Conservation (phyloP, 2,113 vertebrate species). For the Delphinus delphis region DNA sequence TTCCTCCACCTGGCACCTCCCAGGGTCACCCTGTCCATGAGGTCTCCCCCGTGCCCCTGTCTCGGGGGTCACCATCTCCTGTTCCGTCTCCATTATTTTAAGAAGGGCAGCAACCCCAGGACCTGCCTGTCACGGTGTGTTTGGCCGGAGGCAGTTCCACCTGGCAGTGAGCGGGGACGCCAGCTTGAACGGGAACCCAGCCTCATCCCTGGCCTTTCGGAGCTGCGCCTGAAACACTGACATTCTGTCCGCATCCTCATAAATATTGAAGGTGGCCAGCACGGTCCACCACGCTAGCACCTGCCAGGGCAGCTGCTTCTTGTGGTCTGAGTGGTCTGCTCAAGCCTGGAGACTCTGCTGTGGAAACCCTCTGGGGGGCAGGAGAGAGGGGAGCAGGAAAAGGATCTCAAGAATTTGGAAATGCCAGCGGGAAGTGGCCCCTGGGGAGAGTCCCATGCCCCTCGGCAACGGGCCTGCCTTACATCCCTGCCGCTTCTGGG, state of each 20-base stretch:
- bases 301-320: background rate
- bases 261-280: background rate
- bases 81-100: background rate
- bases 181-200: background rate
- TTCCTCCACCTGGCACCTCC: background rate
- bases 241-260: background rate
- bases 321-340: background rate
- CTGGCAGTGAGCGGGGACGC: background rate
- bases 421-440: background rate
- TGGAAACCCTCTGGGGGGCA: background rate
- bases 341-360: background rate
- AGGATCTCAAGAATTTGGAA: background rate
- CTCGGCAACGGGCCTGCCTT: fast-evolving
- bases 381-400: background rate
- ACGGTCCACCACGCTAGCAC: background rate
- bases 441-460: fast-evolving
- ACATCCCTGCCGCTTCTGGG: fast-evolving
- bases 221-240: background rate
- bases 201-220: background rate
- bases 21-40: background rate
- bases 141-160: no score
- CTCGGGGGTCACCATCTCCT: fast-evolving
- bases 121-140: no score
- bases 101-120: background rate
- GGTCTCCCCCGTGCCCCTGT: no score